These are phyloP conservation scores for Diorhabda sublineata DNA, from an alignment of 1,140 invertebrate genomes.

Conservation along the genomic window DNA sequence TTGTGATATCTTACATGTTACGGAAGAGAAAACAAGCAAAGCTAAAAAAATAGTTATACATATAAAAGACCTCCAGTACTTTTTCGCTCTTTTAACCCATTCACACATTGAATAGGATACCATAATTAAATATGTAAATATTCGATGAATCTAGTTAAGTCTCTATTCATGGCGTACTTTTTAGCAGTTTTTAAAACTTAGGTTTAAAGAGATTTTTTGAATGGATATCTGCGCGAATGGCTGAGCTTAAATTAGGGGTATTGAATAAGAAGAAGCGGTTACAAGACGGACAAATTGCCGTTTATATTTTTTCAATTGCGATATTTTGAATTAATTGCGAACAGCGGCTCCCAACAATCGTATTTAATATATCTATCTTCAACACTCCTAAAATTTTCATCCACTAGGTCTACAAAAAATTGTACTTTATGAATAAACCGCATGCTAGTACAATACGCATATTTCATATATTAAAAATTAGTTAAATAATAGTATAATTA, in stretches of 20 bases:
- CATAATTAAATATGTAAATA: conserved; percentile 25
- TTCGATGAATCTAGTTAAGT: conserved; percentile 25
- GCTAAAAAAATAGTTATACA: no score
- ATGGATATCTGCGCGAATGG: conserved; percentile 21
- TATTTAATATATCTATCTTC: no score
- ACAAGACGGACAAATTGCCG: conserved; percentile 25
- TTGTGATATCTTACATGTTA: no score
- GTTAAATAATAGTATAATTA: no score
- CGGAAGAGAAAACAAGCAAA: no score
- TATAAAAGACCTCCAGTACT: background rate
- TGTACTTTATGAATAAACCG: no score
- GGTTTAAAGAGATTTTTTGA: conserved; percentile 25
- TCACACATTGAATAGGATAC: conserved; percentile 12
- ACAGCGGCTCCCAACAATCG: conserved; percentile 13
- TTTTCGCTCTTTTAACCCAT: background rate
- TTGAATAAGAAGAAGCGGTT: conserved; percentile 28
- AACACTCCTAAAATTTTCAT: no score
- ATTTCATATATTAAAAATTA: no score
- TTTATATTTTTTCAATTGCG: conserved; percentile 29
- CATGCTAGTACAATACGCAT: no score
- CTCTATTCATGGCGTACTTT: conserved; percentile 23
- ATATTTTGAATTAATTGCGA: conserved; percentile 13
- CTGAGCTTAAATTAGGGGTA: conserved; percentile 30
- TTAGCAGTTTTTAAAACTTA: conserved; percentile 26
- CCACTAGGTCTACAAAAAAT: no score